phyloP scores from a whole-genome alignment of 2,113 vertebrate species.

The Colistium nudipinnis region DNA sequence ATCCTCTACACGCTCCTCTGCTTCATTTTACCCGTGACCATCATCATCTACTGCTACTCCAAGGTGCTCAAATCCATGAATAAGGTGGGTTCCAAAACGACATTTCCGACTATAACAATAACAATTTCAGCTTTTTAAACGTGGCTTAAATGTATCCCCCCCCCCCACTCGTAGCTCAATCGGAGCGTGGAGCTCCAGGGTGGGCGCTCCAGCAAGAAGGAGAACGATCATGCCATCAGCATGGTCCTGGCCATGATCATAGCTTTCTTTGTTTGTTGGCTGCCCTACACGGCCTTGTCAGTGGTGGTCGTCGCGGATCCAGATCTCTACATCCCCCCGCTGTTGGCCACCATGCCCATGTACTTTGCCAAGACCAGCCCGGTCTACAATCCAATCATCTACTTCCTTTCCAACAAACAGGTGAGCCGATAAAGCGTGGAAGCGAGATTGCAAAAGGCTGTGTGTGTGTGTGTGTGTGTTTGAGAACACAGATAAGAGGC shows the following conservation, averaged over 20 bases:
- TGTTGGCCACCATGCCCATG: constrained; percentile 80
- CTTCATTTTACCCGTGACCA: constrained; percentile 65
- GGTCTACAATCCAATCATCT: constrained; percentile 83
- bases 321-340: constrained; percentile 76
- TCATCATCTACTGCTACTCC: constrained; percentile 78
- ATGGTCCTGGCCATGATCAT: constrained; percentile 81
- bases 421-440: constrained; percentile 45
- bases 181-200: constrained; percentile 79
- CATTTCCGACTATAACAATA: constrained; percentile 10
- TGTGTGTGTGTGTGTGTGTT: too few relatives aligned
- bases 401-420: constrained; percentile 82
- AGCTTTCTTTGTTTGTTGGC: constrained; percentile 81
- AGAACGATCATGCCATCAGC: constrained; percentile 71
- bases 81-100: constrained; percentile 70
- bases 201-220: constrained; percentile 71
- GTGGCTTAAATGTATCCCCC: constrained; percentile 13
- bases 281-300: constrained; percentile 79
- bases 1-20: constrained; percentile 77
- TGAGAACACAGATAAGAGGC: neutral
- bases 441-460: neutral
- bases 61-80: constrained; percentile 67
- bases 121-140: constrained; percentile 30
- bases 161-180: constrained; percentile 70
- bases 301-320: constrained; percentile 77
- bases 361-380: constrained; percentile 84